phyloP scores from a whole-genome alignment of 2,888 invertebrate species.

The Leptarthrus brevirostris region DNA sequence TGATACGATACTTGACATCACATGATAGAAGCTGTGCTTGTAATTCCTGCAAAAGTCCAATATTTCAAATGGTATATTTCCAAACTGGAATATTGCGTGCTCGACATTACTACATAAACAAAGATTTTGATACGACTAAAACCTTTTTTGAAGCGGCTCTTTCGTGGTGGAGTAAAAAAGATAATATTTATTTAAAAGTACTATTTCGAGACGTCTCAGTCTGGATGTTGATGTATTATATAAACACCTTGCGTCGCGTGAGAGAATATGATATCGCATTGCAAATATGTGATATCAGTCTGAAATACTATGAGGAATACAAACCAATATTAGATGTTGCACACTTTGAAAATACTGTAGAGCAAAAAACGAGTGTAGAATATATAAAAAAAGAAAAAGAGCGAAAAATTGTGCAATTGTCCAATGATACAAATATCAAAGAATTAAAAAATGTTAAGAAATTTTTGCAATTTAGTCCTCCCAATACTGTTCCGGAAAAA shows the following conservation, averaged over 20 bases:
- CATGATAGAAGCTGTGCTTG: conserved; percentile 52
- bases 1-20: conserved; percentile 49
- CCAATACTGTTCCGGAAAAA: too few species aligned
- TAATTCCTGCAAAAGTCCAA: conserved; percentile 52
- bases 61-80: conserved; percentile 59
- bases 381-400: conserved; percentile 12
- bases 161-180: conserved; percentile 56
- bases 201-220: conserved; percentile 52
- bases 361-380: conserved; percentile 26
- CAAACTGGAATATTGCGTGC: conserved; percentile 61
- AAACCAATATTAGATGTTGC: conserved; percentile 13
- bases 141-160: conserved; percentile 58
- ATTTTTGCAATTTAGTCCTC: not conserved
- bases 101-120: conserved; percentile 60
- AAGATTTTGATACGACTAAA: conserved; percentile 58
- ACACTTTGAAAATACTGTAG: conserved; percentile 22
- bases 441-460: not conserved
- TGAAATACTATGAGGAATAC: conserved; percentile 49
- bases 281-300: conserved; percentile 51
- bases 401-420: not conserved
- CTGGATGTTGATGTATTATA: conserved; percentile 57
- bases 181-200: conserved; percentile 8
- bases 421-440: not conserved
- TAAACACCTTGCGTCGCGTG: conserved; percentile 60
- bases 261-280: conserved; percentile 57